Conservation (phyloP, 2,797 vertebrate species). For the Mus minutoides region DNA sequence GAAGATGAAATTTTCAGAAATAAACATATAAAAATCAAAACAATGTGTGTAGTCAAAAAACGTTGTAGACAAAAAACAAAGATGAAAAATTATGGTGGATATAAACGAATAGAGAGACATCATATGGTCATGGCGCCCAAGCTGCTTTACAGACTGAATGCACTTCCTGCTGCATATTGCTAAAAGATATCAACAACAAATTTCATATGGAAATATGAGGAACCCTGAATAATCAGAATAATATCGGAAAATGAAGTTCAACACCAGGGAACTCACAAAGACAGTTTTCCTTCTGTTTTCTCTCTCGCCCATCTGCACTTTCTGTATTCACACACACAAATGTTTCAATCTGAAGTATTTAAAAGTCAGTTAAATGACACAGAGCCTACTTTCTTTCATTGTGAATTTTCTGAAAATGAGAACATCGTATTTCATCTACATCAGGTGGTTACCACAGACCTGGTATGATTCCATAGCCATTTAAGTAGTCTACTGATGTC, state of each 20-base stretch:
- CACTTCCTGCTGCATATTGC: not conserved
- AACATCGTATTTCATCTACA: not conserved
- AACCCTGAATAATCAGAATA: not conserved
- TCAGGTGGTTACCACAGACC: not conserved
- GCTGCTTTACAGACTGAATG: not conserved
- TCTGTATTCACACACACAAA: not conserved
- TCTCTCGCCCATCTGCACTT: not conserved
- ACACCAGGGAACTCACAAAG: not conserved
- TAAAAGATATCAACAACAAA: slow-evolving; percentile 1
- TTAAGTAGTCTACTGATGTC: not conserved
- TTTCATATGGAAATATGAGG: not conserved
- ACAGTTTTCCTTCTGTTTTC: not conserved
- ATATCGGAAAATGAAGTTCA: not conserved
- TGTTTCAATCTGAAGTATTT: not conserved
- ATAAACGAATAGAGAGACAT: not conserved
- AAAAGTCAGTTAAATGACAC: not conserved
- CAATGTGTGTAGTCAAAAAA: not conserved
- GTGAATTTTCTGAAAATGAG: not conserved
- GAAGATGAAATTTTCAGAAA: slow-evolving; percentile 1
- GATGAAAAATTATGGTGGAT: not conserved
- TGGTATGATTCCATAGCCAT: not conserved
- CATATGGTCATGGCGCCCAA: not conserved
- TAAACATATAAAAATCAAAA: not conserved
- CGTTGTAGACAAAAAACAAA: not conserved
- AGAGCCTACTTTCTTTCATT: not conserved